Base-by-base conservation (phyloP, 2,113 vertebrate species). In the Oreochromis niloticus region DNA sequence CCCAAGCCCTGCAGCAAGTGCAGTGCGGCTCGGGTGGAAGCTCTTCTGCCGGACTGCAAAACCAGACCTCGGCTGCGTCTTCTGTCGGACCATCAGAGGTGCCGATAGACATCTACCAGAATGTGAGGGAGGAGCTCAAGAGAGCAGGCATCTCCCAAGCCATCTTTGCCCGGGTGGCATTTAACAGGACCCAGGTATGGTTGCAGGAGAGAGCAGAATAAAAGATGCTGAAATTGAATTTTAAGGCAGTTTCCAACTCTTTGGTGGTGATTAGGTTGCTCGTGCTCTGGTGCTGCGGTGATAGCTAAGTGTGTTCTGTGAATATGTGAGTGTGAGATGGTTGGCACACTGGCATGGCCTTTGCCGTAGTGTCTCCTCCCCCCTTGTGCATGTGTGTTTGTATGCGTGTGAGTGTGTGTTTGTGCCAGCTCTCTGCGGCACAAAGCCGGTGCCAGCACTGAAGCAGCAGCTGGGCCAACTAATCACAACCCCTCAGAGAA, bases 111-210 rank as follows among this genome's bases (percentile, higher is more conserved):
- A 98, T 99, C 96, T 99, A 99, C 97, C 98, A 99, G 94, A 98
- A 97, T 95, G 99, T 99, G 88, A 97, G 98, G 22, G 99, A 99
- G 46, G 99, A 99, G 94, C 97, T 99, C 94, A 99, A 99, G 97
- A 96, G 99, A 93, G 99, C 99, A 50, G 98, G 98, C 93, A 99
- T 99, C 96, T 99, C 99, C 79, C 99, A 99, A 96, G 98, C 99
- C 90, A 97, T 99, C 94, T 99, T 99, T 95, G 99, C 99, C 91
- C 97, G 99, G 24, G 99, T 99, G 96, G 99, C 98, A 95, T 99
- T 99, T 96, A 99, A 99, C 97, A 97, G 99, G 97, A 99, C 99
- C 94, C 99, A 99, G 98, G 99, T 99, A 96, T 95, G 66, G 6
- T 11, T 17, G 27, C 50, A 19, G 16, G 12, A 63, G 14, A 14